phyloP scores from a whole-genome alignment of 2,797 vertebrate species.

The Cyprinodon diabolis region DNA sequence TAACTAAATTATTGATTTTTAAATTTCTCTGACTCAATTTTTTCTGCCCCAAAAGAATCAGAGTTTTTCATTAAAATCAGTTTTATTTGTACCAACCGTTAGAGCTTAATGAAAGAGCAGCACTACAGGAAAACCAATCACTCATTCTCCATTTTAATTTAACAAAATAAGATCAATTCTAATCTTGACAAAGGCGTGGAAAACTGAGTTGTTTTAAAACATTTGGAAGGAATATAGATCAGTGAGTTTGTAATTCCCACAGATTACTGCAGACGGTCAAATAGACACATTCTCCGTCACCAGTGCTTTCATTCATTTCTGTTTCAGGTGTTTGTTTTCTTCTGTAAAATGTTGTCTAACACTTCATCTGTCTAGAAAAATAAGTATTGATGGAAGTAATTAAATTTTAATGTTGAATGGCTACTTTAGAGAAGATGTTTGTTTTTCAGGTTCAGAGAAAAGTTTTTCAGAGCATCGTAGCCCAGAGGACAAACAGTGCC shows the following conservation, averaged over 20 bases:
- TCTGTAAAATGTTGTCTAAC: neutral
- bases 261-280: neutral
- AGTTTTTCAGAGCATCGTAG: neutral
- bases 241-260: neutral
- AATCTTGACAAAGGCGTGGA: neutral
- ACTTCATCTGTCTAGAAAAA: neutral
- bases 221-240: neutral
- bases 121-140: too few species aligned
- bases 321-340: neutral
- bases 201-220: neutral
- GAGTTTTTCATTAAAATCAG: too few species aligned
- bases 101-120: too few species aligned
- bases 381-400: neutral
- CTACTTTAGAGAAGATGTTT: slow-evolving; percentile 23
- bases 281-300: neutral
- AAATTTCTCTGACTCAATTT: too few species aligned
- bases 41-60: too few species aligned
- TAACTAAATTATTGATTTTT: neutral
- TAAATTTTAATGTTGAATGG: neutral
- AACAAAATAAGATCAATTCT: neutral
- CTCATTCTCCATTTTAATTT: neutral
- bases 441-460: neutral
- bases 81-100: too few species aligned
- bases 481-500: neutral
- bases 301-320: neutral